Evolutionary conservation across 2,888 invertebrate genomes (phyloP), one percentile per base, ranked within the genome.

Genomic region (Campoletis raptor): DNA sequence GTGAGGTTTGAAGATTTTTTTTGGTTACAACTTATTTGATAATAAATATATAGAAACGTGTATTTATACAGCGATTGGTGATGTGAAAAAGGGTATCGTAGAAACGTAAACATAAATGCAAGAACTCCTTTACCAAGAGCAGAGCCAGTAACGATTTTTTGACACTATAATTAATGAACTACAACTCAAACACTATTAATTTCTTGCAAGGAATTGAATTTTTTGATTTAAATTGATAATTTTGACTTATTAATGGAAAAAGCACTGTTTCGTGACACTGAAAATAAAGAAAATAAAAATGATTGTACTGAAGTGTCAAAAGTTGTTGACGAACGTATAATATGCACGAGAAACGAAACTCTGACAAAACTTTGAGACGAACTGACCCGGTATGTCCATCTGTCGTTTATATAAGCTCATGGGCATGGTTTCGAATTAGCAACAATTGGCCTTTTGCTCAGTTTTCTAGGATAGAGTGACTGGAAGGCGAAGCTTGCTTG

Each of bases 381-480:
- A 74, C 79, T 73, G 67, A 67, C 15, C 30, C 72, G 79, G 37
- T 61, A 72, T 86, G 74, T 81, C 52, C 81, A 76, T 85, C 85
- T 83, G 74, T 82, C 83, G 85, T 83, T 90, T 90, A 89, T 89
- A 89, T 90, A 89, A 90, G 90, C 89, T 88, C 87, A 67, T 30
- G 73, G 36, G 40, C 61, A 66, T 64, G 21, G 54, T 78, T 77
- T 61, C 52, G 87, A 90, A 90, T 91, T 90, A 88, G 86, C 85
- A 88, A 90, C 89, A 90, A 91, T 91, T 91, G 89, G 83, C 83
- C 87, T 79, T 87, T 90, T 88, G 87, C 87, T 87, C 88, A 89
- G 89, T 90, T 52, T 82, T 76, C 87, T 69, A 45, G 30, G 80
- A 69, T 69, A 74, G 67, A 64, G 61, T 30, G 79, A 48, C 70